Conservation (phyloP, 2,113 vertebrate genomes). For the Casuarius casuarius region DNA sequence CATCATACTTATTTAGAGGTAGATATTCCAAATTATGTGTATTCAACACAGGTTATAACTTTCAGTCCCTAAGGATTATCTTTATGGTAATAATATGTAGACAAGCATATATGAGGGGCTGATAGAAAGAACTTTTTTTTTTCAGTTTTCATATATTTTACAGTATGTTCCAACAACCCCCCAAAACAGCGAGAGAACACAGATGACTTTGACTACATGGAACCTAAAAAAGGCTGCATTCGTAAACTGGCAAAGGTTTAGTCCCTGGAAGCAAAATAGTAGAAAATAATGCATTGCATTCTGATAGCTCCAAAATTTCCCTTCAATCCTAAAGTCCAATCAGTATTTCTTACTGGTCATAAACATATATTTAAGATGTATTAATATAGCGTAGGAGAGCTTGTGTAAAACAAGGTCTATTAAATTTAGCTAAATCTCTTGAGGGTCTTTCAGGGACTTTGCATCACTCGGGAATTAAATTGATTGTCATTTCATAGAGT, state of each 20-base stretch:
- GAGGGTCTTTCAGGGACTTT: background rate
- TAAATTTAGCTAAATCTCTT: slow-evolving; percentile 10
- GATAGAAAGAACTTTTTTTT: background rate
- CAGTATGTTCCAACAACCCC: background rate
- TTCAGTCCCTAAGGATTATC: background rate
- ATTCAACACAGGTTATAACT: background rate
- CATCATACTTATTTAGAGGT: too few species aligned
- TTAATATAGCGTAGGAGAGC: slow-evolving; percentile 6
- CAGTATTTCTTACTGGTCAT: background rate
- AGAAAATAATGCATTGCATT: background rate
- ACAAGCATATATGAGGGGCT: background rate
- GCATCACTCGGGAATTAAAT: background rate
- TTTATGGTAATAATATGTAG: background rate
- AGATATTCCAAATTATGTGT: too few species aligned
- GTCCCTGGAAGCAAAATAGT: background rate
- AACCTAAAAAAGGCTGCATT: background rate
- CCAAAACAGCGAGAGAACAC: background rate
- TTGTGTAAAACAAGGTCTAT: slow-evolving; percentile 32
- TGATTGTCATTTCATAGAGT: background rate
- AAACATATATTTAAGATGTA: slow-evolving; percentile 31
- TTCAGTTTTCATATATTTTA: background rate
- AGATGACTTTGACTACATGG: background rate
- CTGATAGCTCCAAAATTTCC: background rate
- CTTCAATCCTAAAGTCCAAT: background rate
- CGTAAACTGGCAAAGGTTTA: background rate